phyloP scores from a whole-genome alignment of 2,888 invertebrate genomes.

The Lumbricus terrestris region DNA sequence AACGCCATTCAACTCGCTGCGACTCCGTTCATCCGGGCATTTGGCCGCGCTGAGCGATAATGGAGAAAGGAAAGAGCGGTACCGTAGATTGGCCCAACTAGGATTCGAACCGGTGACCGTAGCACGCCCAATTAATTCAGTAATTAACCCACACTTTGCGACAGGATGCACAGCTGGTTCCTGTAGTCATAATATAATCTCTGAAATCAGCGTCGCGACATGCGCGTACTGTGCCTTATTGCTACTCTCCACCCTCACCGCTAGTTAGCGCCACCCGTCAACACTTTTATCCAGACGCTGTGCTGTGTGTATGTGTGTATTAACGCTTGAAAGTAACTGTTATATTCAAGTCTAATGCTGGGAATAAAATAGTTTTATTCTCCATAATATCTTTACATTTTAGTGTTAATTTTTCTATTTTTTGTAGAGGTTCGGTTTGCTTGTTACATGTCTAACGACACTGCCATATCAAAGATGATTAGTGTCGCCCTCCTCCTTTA shows the following conservation, averaged over 20 bases:
- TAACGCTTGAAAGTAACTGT: too few species aligned
- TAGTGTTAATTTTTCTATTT: too few species aligned
- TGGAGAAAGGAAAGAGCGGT: neutral
- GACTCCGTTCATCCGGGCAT: slow-evolving; percentile 3
- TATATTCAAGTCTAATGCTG: too few species aligned
- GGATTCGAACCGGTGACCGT: neutral
- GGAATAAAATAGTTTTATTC: too few species aligned
- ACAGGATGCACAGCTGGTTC: neutral
- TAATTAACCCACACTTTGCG: neutral
- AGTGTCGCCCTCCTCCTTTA: too few species aligned
- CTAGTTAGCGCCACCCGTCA: neutral
- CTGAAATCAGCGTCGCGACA: neutral
- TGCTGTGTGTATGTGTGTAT: too few species aligned
- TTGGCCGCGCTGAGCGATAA: neutral
- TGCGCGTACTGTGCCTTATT: neutral
- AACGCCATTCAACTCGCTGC: neutral
- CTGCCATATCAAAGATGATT: too few species aligned
- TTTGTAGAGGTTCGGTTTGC: too few species aligned
- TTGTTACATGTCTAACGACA: too few species aligned
- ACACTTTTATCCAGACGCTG: neutral
- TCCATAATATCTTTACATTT: too few species aligned
- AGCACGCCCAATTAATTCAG: neutral
- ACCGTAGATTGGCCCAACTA: neutral
- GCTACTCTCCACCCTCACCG: neutral
- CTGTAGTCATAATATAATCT: neutral